Evolutionary conservation across 23 tunicate genomes (phyloP).

Genomic region (Styela clava): DNA sequence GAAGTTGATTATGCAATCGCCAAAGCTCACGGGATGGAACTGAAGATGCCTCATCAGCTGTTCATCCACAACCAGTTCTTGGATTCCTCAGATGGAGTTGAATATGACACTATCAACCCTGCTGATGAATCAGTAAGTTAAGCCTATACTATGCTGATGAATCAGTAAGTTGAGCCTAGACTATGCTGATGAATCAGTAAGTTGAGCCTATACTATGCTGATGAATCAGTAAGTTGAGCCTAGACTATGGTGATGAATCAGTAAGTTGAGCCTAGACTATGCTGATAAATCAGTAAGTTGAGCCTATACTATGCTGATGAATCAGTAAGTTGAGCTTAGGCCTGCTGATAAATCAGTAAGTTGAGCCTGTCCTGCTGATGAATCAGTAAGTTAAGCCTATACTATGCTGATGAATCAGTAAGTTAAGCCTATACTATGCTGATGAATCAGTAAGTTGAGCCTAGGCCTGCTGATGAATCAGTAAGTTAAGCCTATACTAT

Average conservation of each 20-base stretch:
- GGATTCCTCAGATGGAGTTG: constrained; percentile 78
- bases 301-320: background rate
- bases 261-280: constrained; percentile 55
- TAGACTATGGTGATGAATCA: constrained; percentile 87
- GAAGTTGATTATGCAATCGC: constrained; percentile 86
- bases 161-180: constrained; percentile 22
- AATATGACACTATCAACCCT: constrained; percentile 88
- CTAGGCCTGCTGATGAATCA: background rate
- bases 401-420: background rate
- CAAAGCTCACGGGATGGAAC: constrained; percentile 58
- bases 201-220: too few species aligned
- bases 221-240: constrained; percentile 30
- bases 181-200: background rate
- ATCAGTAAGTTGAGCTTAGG: constrained; percentile 44
- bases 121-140: constrained; percentile 90
- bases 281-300: constrained; percentile 11
- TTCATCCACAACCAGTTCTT: constrained; percentile 91
- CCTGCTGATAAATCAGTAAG: background rate
- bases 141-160: background rate
- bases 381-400: background rate
- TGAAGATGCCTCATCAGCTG: constrained; percentile 93
- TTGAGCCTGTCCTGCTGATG: too few species aligned
- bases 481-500: background rate
- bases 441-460: background rate
- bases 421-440: background rate